Evolutionary conservation across 2,113 vertebrate genomes (phyloP), one percentile per base, ranked within the genome.

Genomic region (Notarius lentiginosus): DNA sequence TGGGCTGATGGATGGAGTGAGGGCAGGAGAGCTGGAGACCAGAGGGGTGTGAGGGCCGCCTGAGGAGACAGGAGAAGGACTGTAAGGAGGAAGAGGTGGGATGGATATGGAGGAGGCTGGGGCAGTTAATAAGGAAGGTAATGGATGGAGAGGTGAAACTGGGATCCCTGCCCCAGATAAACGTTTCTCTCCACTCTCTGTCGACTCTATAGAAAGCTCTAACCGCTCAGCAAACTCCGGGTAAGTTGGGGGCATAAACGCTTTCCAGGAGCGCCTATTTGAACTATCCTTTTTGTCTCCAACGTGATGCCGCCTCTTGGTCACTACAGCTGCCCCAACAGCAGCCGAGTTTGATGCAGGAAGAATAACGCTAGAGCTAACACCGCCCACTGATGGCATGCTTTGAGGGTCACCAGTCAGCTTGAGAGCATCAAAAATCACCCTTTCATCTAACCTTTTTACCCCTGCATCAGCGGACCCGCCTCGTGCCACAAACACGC

Each of bases 351-450:
- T 92, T 4, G 94, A 94, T 0, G 95, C 83, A 27, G 90, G 88
- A 70, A 93, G 92, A 5, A 93, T 82, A 70, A 95, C 90, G 79
- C 91, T 89, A 5, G 94, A 86, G 22, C 92, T 83, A 4, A 93
- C 66, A 1, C 90, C 90, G 24, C 92, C 93, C 30, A 92, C 91
- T 0, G 92, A 93, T 0, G 94, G 91, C 92, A 95, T 94, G 68
- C 93, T 97, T 91, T 97, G 96, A 88, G 95, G 93, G 20, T 99
- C 98, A 0, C 97, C 96, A 11, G 97, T 98, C 80, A 99, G 95
- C 87, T 99, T 99, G 86, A 99, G 94, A 49, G 98, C 98, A 84
- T 99, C 98, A 73, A 99, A 99, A 88, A 99, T 99, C 89, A 99
- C 97, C 63, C 98, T 93, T 91, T 99, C 99, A 0, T 99, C 99